Base-by-base conservation (phyloP, 2,888 invertebrate genomes). In the Apamea sordens region DNA sequence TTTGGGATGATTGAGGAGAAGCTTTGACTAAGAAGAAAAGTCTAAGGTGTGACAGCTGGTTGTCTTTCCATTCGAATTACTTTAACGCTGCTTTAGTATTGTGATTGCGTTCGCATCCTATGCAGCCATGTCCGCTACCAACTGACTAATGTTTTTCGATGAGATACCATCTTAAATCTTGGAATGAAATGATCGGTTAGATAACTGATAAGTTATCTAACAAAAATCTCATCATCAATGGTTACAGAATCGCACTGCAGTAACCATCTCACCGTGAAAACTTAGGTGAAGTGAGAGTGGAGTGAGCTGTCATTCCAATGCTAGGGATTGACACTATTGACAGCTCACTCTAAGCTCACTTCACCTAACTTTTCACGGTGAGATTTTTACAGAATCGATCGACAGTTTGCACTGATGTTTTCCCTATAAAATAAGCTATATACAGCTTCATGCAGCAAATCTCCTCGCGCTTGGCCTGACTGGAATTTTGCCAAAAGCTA, bases 41-140 rank as follows among this genome's bases (percentile, higher is more conserved):
- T 69, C 53, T 72, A 13, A 65, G 77, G 47, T 73, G 78, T 71
- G 68, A 64, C 88, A 87, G 79, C 78, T 87, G 87, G 28, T 76
- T 80, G 53, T 24, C 8, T 68, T 75, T 75, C 59, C 65, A 59
- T 69, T 10, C 41, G 41, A 76, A 81, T 65, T 41, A 6, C 21
- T 18, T 63, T 63, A 73, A 73, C 21, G 61, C 15, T 24, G 36
- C 10, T 6, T 71, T 13, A 28, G 59, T 32, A 4, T 44, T 75
- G 21, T 63, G 32, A 21, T 28, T 63, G 0, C 1, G 21, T 32
- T 63, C 5, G 10, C 21, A 11, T 32, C 21, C 32, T 63, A 32
- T 21, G 5, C 32, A 32, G 61, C 18, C 8, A 18, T 63, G 61
- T 3, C 32, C 0, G 28, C 61, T 28, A 28, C 28, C 7, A 28